Conservation (phyloP, 2,888 invertebrate genomes). For the Dermolepida albohirtum region DNA sequence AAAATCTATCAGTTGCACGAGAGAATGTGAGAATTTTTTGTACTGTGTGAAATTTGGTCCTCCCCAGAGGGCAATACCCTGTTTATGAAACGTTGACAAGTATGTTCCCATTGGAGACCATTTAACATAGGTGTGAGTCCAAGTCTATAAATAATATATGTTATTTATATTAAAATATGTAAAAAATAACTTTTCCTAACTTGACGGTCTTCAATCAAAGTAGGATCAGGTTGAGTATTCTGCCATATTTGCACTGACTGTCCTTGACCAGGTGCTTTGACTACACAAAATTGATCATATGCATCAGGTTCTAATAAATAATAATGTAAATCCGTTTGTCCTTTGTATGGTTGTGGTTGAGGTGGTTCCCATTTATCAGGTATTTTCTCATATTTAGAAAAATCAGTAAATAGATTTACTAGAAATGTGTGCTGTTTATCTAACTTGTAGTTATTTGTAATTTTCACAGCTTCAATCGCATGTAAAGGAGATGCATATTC, state of each 20-base stretch:
- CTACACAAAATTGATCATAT: slow-evolving; percentile 94
- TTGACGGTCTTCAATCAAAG: slow-evolving; percentile 82
- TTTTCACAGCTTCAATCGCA: slow-evolving; percentile 90
- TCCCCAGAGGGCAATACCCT: slow-evolving; percentile 97
- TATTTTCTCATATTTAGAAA: slow-evolving; percentile 92
- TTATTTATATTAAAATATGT: slow-evolving; percentile 26
- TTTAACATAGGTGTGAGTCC: slow-evolving; percentile 95
- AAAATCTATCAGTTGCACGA: slow-evolving; percentile 96
- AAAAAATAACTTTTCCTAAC: slow-evolving; percentile 65
- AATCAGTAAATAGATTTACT: slow-evolving; percentile 95
- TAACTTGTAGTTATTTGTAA: slow-evolving; percentile 91
- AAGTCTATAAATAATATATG: slow-evolving; percentile 72
- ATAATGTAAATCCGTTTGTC: slow-evolving; percentile 92
- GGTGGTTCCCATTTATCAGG: slow-evolving; percentile 95
- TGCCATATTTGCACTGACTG: slow-evolving; percentile 85
- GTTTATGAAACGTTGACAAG: slow-evolving; percentile 94
- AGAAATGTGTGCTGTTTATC: slow-evolving; percentile 96
- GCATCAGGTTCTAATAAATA: slow-evolving; percentile 95
- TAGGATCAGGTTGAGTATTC: slow-evolving; percentile 90
- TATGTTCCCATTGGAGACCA: slow-evolving; percentile 99
- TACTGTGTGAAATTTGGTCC: slow-evolving; percentile 93
- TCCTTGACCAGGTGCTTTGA: slow-evolving; percentile 84
- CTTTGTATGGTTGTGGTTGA: slow-evolving; percentile 87
- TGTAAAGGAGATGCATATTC: slow-evolving; percentile 87
- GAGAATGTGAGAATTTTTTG: slow-evolving; percentile 89